Conservation (phyloP, 2,113 vertebrate genomes). For the Ranitomeya imitator region DNA sequence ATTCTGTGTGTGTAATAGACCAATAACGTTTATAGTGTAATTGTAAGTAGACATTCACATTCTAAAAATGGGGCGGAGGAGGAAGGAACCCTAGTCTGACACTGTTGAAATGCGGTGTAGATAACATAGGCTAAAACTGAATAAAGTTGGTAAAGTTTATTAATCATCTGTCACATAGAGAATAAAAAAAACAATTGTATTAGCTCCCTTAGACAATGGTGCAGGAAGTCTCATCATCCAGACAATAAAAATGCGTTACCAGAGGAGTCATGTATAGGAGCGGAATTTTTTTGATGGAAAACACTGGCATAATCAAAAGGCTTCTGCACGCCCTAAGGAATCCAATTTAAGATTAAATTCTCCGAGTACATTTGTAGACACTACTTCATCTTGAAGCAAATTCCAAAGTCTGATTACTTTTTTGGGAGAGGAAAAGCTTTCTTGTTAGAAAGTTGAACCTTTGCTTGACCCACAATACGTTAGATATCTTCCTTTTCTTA, state of each 20-base stretch:
- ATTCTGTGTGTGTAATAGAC: neutral
- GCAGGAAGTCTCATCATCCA: neutral
- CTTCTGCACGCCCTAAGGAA: constrained; percentile 42
- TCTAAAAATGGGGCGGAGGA: no score
- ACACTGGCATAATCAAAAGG: constrained; percentile 46
- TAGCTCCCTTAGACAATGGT: neutral
- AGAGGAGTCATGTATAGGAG: constrained; percentile 20
- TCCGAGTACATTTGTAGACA: constrained; percentile 54
- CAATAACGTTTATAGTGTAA: neutral
- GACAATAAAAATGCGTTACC: neutral
- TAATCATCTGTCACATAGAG: neutral
- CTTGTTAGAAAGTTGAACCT: constrained; percentile 54
- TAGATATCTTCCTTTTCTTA: constrained; percentile 54
- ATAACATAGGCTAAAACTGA: neutral
- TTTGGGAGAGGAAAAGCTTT: constrained; percentile 49
- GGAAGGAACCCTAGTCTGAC: no score
- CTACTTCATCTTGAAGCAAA: constrained; percentile 53
- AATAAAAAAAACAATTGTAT: neutral
- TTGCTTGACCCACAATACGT: constrained; percentile 41
- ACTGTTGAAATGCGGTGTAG: no score
- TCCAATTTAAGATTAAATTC: constrained; percentile 56
- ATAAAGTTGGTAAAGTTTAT: constrained; percentile 5
- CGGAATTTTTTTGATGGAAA: constrained; percentile 45
- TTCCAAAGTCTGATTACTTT: constrained; percentile 57
- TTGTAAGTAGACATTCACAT: neutral